These are phyloP conservation scores for Hecatera dysodea DNA, from an alignment of 2,888 invertebrate species.

Conservation along the genomic window DNA sequence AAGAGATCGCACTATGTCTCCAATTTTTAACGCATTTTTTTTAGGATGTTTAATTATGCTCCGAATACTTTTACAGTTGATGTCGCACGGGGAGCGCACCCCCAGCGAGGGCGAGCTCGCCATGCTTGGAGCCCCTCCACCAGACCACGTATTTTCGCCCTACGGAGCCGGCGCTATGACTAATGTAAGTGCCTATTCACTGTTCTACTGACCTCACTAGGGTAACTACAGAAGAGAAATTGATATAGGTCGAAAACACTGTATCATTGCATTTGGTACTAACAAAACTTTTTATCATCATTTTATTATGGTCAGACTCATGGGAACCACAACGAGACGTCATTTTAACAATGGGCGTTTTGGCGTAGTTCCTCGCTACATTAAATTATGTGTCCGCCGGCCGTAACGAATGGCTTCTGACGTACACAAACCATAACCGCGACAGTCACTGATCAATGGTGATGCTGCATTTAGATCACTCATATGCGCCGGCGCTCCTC, in stretches of 20 bases:
- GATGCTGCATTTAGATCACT: constrained; percentile 69
- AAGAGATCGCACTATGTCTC: neutral
- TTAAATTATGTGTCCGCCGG: constrained; percentile 73
- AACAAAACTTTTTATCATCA: constrained; percentile 6
- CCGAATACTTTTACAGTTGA: constrained; percentile 84
- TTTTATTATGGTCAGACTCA: constrained; percentile 51
- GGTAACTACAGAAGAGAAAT: neutral
- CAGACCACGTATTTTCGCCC: constrained; percentile 91
- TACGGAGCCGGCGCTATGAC: constrained; percentile 93
- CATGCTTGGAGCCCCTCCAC: constrained; percentile 91
- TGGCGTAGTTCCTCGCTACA: constrained; percentile 84
- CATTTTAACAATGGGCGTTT: constrained; percentile 77
- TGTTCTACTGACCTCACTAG: neutral
- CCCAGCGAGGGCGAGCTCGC: constrained; percentile 90
- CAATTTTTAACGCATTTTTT: too few species aligned
- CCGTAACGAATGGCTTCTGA: constrained; percentile 77
- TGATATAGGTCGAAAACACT: neutral
- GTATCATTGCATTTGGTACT: neutral
- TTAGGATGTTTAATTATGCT: neutral
- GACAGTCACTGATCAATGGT: constrained; percentile 64
- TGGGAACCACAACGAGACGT: constrained; percentile 75
- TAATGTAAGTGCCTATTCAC: constrained; percentile 86
- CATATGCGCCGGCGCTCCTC: constrained; percentile 73
- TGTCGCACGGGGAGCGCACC: constrained; percentile 94
- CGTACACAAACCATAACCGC: constrained; percentile 63